Evolutionary conservation across 2,113 vertebrate species (phyloP).

Genomic region (Grammomys surdaster): DNA sequence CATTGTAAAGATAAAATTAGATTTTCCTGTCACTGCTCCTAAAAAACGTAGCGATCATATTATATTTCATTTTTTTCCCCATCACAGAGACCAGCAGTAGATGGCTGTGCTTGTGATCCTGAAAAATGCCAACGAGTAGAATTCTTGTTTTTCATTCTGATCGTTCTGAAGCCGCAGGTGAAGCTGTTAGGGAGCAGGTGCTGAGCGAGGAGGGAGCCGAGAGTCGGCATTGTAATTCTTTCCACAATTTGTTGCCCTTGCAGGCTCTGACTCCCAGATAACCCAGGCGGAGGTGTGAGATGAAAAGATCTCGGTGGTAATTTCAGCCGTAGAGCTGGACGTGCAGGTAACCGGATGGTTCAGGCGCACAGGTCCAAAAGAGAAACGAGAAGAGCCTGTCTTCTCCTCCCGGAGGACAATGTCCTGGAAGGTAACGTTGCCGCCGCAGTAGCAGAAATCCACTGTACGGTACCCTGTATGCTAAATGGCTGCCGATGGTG

Average conservation of each 20-base stretch:
- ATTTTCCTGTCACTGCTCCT: constrained; percentile 43
- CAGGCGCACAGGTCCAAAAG: not conserved
- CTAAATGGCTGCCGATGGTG: accelerated
- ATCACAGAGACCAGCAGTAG: not conserved
- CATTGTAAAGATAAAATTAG: constrained; percentile 47
- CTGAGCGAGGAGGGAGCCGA: accelerated
- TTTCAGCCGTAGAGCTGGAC: not conserved
- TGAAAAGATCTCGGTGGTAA: not conserved
- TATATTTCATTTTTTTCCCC: not conserved
- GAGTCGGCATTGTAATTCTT: not conserved
- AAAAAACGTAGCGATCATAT: not conserved
- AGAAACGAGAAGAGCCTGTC: not conserved
- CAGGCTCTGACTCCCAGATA: not conserved
- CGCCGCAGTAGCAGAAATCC: not conserved
- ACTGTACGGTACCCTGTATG: accelerated
- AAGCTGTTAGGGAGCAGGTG: not conserved
- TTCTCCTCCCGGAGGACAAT: accelerated
- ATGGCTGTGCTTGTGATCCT: not conserved
- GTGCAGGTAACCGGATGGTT: not conserved
- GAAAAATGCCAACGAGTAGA: not conserved
- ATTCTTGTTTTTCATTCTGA: not conserved
- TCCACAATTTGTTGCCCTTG: not conserved
- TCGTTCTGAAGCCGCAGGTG: not conserved
- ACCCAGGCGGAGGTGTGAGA: not conserved
- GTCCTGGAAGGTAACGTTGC: not conserved